These are phyloP conservation scores for Choristoneura rosaceana DNA, from an alignment of 2,888 invertebrate genomes.

Conservation along the genomic window DNA sequence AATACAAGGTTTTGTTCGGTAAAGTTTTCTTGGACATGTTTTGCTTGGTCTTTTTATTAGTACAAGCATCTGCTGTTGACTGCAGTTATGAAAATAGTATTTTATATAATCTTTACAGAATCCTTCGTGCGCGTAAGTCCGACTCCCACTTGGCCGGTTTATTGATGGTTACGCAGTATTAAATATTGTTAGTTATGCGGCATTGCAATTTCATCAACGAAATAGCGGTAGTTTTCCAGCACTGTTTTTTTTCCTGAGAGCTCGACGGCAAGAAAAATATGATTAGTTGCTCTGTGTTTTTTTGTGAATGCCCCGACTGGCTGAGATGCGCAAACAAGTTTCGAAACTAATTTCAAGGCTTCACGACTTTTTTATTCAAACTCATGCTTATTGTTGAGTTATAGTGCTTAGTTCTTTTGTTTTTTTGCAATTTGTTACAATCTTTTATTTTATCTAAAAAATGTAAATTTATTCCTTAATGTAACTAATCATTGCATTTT, in stretches of 20 bases:
- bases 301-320: conserved; percentile 20
- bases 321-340: conserved; percentile 14
- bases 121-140: not conserved
- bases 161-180: no score
- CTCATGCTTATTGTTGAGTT: not conserved
- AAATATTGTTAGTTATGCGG: no score
- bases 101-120: no score
- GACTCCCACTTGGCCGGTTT: no score
- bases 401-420: not conserved
- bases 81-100: no score
- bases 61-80: not conserved
- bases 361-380: conserved; percentile 16
- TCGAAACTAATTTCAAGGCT: conserved; percentile 24
- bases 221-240: not conserved
- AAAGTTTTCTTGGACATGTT: conserved; percentile 17
- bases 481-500: no score
- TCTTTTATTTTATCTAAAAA: not conserved
- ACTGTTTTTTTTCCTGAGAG: conserved; percentile 45
- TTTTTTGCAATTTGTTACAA: not conserved
- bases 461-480: no score
- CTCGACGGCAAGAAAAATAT: conserved; percentile 51
- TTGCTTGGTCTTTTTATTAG: not conserved
- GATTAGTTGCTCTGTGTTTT: conserved; percentile 52
- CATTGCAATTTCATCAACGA: no score
- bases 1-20: conserved; percentile 25